phyloP scores from a whole-genome alignment of 1,140 invertebrate genomes.

The Drosophila erecta region DNA sequence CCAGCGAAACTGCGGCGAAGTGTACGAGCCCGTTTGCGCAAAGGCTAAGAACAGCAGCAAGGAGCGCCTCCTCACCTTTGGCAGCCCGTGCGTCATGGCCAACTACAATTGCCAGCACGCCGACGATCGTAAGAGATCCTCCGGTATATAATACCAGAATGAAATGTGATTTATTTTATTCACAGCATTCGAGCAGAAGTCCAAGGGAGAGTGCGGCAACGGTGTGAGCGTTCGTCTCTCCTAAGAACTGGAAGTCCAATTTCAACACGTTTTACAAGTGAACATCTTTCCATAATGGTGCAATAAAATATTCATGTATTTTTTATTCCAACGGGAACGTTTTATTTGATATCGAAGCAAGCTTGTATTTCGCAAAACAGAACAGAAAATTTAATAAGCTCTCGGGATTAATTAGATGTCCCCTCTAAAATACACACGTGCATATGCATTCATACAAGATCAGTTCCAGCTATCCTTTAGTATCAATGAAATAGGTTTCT shows the following conservation, averaged over 20 bases:
- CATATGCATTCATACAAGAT: slow-evolving; percentile 38
- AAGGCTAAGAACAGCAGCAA: slow-evolving; percentile 75
- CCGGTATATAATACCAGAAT: neutral
- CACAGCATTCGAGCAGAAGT: slow-evolving; percentile 70
- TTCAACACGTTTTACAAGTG: neutral
- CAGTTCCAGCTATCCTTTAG: slow-evolving; percentile 34
- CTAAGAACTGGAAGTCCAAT: slow-evolving; percentile 24
- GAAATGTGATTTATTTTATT: slow-evolving; percentile 3
- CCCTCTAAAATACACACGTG: slow-evolving; percentile 23
- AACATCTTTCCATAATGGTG: slow-evolving; percentile 6
- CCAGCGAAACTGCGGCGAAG: slow-evolving; percentile 46
- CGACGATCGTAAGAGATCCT: slow-evolving; percentile 70
- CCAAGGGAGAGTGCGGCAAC: slow-evolving; percentile 74
- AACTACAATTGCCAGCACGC: slow-evolving; percentile 80
- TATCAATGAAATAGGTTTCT: slow-evolving; percentile 22
- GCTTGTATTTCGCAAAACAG: slow-evolving; percentile 32
- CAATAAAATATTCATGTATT: slow-evolving; percentile 32
- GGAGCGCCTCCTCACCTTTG: slow-evolving; percentile 75
- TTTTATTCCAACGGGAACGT: slow-evolving; percentile 50
- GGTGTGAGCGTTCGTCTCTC: slow-evolving; percentile 80
- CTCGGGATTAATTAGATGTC: slow-evolving; percentile 10
- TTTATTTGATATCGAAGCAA: slow-evolving; percentile 31
- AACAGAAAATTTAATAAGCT: slow-evolving; percentile 46
- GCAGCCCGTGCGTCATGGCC: slow-evolving; percentile 72
- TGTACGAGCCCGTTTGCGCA: slow-evolving; percentile 73